These are phyloP conservation scores for Tangara arthus DNA, from an alignment of 2,797 vertebrate genomes.

Conservation along the genomic window DNA sequence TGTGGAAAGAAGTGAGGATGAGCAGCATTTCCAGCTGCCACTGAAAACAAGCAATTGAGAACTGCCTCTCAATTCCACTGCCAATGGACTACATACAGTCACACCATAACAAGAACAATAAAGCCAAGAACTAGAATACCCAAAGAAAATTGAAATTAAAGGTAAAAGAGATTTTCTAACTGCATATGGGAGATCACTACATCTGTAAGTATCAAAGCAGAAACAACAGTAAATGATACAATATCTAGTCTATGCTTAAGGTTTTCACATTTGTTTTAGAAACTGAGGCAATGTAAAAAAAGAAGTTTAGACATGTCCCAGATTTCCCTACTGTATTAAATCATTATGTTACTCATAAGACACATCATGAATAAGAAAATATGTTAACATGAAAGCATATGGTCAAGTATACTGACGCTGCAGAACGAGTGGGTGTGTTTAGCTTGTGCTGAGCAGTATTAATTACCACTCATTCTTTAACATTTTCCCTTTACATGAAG, in stretches of 20 bases:
- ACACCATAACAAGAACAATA: neutral
- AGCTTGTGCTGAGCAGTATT: neutral
- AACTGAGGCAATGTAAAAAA: neutral
- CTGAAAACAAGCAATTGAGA: neutral
- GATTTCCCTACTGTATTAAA: neutral
- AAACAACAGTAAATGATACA: neutral
- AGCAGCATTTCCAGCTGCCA: neutral
- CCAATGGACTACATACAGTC: neutral
- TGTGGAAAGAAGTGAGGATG: neutral
- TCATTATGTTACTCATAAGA: neutral
- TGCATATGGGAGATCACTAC: neutral
- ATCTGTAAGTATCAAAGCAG: neutral
- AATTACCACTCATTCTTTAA: neutral
- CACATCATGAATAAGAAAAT: neutral
- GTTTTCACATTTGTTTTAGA: neutral
- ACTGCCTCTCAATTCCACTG: neutral
- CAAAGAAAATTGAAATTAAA: neutral
- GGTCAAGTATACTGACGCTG: neutral
- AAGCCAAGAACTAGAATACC: neutral
- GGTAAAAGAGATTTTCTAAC: neutral
- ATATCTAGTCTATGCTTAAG: neutral
- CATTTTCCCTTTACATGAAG: neutral
- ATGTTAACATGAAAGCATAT: slow-evolving; percentile 25
- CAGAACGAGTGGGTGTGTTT: neutral
- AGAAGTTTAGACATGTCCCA: neutral